Evolutionary conservation across 2,113 vertebrate species (phyloP).

Genomic region (Potamarius usumacintae): DNA sequence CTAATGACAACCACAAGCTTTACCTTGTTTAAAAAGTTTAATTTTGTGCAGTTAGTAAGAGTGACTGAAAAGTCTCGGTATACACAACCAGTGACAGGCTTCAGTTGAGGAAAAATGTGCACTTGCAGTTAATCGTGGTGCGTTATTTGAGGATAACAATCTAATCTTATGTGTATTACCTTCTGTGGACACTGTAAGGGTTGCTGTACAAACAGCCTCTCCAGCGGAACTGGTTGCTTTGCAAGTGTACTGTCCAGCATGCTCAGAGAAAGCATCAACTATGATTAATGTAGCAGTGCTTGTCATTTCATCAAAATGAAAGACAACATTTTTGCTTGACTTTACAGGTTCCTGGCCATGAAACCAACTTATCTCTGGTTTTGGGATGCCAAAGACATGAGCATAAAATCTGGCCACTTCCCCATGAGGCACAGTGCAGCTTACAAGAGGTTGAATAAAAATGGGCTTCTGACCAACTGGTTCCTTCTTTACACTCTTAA

Average conservation of each 20-base stretch:
- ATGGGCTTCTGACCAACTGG: conserved; percentile 81
- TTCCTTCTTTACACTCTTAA: conserved; percentile 76
- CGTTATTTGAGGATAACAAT: conserved; percentile 41
- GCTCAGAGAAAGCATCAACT: conserved; percentile 88
- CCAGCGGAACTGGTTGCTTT: conserved; percentile 84
- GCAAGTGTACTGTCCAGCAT: conserved; percentile 87
- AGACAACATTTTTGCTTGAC: conserved; percentile 85
- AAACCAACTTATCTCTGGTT: conserved; percentile 88
- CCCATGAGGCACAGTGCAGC: conserved; percentile 81
- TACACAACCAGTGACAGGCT: conserved; percentile 27
- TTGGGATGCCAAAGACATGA: conserved; percentile 80
- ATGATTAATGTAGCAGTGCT: conserved; percentile 87
- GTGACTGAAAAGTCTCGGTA: conserved; percentile 23
- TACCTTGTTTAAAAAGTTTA: conserved; percentile 13
- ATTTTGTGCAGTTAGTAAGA: conserved; percentile 58
- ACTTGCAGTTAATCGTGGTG: conserved; percentile 36
- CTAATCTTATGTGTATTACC: conserved; percentile 64
- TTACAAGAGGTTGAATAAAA: conserved; percentile 87
- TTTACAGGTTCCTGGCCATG: conserved; percentile 81
- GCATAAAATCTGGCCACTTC: conserved; percentile 90
- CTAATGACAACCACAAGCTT: conserved; percentile 1
- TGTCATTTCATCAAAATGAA: conserved; percentile 87
- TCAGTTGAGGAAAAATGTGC: conserved; percentile 29
- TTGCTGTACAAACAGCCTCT: conserved; percentile 71
- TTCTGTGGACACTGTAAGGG: conserved; percentile 79